These are phyloP conservation scores for Andrena trimmerana DNA, from an alignment of 2,888 invertebrate species.

Conservation along the genomic window DNA sequence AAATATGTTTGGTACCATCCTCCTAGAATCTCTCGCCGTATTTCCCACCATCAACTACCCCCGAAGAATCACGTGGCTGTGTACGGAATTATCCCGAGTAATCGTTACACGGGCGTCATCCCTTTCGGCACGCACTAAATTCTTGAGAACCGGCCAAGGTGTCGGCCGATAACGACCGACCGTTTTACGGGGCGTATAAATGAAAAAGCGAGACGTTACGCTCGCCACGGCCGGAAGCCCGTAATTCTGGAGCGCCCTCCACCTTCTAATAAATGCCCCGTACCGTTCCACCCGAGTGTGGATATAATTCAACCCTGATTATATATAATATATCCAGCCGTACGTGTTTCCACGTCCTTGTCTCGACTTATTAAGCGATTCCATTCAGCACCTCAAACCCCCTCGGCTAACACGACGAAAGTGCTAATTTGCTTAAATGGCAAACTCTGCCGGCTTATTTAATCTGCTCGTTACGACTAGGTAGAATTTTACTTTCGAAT, in stretches of 20 bases:
- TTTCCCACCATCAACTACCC: conserved; percentile 16
- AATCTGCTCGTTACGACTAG: conserved; percentile 6
- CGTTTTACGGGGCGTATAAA: conserved; percentile 75
- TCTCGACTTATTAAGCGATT: conserved; percentile 45
- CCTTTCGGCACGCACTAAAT: conserved; percentile 69
- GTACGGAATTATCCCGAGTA: conserved; percentile 69
- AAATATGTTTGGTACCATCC: conserved; percentile 3
- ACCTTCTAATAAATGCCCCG: conserved; percentile 75
- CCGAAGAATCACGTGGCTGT: conserved; percentile 48
- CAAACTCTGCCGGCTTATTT: background rate
- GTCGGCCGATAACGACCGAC: conserved; percentile 74
- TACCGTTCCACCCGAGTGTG: conserved; percentile 63
- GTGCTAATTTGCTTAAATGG: conserved; percentile 21
- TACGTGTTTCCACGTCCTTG: conserved; percentile 36
- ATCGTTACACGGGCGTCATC: conserved; percentile 69
- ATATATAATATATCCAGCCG: conserved; percentile 51
- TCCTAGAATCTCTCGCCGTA: background rate
- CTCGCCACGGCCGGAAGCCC: conserved; percentile 66
- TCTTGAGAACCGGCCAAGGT: conserved; percentile 72
- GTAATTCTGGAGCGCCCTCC: conserved; percentile 71
- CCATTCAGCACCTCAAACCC: background rate
- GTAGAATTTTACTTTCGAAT: background rate
- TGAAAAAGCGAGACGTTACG: conserved; percentile 70
- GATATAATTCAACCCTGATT: conserved; percentile 72
- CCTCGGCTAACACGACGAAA: background rate